Percentiles rank a stretch among this genome's conserved stretches.
Conservation (phyloP, 2,113 vertebrate species). For the Pluvialis apricaria region DNA sequence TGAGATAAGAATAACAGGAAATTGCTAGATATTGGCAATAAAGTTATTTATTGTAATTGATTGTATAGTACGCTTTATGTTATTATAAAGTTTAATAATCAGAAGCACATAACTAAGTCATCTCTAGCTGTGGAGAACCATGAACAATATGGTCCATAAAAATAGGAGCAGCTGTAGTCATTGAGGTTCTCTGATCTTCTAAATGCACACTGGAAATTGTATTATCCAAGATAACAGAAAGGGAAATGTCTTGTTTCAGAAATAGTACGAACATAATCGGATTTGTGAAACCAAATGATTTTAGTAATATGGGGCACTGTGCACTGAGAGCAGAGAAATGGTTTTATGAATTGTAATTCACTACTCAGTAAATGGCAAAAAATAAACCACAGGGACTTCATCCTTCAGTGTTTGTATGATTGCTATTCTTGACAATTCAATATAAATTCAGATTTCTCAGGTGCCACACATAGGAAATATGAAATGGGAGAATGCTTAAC, state of each 20-base stretch:
- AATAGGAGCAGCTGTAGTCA: conserved; percentile 42
- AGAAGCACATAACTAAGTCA: conserved; percentile 55
- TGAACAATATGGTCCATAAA: not conserved
- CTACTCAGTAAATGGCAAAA: not conserved
- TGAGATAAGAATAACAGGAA: conserved; percentile 54
- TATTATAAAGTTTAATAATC: conserved; percentile 53
- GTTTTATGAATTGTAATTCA: conserved; percentile 13
- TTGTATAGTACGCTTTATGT: conserved; percentile 35
- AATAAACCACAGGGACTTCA: not conserved
- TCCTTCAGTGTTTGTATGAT: not conserved
- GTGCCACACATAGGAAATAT: not conserved
- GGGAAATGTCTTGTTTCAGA: conserved; percentile 52
- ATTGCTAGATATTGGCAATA: conserved; percentile 64
- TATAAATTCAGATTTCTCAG: not conserved
- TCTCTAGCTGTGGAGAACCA: conserved; percentile 9
- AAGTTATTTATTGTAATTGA: conserved; percentile 56
- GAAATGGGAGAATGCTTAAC: not conserved
- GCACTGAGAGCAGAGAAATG: not conserved
- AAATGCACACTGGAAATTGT: conserved; percentile 50
- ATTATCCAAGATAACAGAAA: conserved; percentile 62
- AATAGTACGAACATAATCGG: conserved; percentile 32
- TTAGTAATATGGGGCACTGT: not conserved
- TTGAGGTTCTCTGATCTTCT: conserved; percentile 52
- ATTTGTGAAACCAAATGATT: conserved; percentile 45
- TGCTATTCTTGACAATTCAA: not conserved